phyloP scores from a whole-genome alignment of 1,140 invertebrate genomes.

The Mactra quadrangularis region DNA sequence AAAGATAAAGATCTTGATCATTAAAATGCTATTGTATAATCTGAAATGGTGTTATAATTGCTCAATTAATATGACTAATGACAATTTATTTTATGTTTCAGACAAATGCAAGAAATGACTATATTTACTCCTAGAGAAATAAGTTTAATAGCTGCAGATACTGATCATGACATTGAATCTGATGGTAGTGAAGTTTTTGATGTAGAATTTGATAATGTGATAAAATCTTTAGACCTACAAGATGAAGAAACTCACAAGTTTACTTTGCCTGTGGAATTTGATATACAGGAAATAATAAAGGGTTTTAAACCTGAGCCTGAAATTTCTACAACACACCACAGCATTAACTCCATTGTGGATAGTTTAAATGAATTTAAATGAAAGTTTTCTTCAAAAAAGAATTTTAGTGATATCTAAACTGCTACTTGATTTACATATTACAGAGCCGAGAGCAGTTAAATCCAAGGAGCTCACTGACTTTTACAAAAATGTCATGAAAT shows the following conservation, averaged over 20 bases:
- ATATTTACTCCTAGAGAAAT: neutral
- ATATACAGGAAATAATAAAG: neutral
- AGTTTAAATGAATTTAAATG: neutral
- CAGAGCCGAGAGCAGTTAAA: constrained; percentile 3
- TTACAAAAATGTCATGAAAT: neutral
- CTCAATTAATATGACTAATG: neutral
- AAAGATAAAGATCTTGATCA: neutral
- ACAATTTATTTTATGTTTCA: neutral
- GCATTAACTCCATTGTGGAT: neutral
- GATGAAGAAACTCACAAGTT: neutral
- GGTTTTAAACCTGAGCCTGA: neutral
- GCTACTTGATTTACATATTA: neutral
- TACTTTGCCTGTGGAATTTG: neutral
- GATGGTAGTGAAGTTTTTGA: neutral
- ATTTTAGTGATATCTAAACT: neutral
- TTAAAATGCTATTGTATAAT: neutral
- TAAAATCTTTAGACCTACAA: neutral
- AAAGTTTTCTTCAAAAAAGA: neutral
- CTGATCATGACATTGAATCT: neutral
- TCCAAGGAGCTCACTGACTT: neutral
- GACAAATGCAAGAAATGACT: neutral
- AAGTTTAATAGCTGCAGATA: neutral
- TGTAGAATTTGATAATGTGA: neutral
- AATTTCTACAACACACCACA: neutral
- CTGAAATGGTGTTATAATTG: neutral